A percentile compares a stretch with the other conserved stretches of the same genome.
These are phyloP conservation scores for Nothobranchius kuhntae DNA, from an alignment of 2,113 vertebrate genomes.

Conservation along the genomic window DNA sequence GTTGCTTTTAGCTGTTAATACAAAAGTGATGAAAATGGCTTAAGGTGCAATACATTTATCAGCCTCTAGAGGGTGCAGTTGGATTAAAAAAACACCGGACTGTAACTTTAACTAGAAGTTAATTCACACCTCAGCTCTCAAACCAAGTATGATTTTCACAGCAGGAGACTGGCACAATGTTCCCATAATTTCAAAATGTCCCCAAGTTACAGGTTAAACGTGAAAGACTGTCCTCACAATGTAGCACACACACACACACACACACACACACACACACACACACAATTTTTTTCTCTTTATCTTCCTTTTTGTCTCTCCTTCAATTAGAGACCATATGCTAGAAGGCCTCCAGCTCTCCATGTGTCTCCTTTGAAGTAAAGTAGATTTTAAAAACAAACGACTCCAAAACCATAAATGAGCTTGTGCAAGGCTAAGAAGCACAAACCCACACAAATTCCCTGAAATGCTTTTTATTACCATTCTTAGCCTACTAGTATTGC, in stretches of 20 bases:
- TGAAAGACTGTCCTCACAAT: no score
- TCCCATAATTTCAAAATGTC: no score
- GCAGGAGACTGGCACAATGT: no score
- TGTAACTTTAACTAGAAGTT: no score
- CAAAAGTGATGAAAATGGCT: no score
- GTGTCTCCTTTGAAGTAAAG: slow-evolving; percentile 66
- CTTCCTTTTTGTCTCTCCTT: slow-evolving; percentile 54
- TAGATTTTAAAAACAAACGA: slow-evolving; percentile 64
- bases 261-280: slow-evolving; percentile 10
- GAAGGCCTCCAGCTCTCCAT: slow-evolving; percentile 60
- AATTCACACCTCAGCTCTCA: no score
- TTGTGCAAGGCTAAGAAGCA: slow-evolving; percentile 35
- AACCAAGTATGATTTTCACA: no score
- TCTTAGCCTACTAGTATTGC: slow-evolving; percentile 8
- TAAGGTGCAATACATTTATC: no score
- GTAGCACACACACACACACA: not conserved
- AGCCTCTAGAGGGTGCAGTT: no score
- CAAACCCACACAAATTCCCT: slow-evolving; percentile 9
- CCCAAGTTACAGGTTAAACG: no score
- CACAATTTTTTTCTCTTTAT: slow-evolving; percentile 31
- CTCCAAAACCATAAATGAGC: slow-evolving; percentile 63
- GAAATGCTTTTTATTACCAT: slow-evolving; percentile 14
- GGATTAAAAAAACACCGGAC: no score
- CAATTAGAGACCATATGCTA: slow-evolving; percentile 65
- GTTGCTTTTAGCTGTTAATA: no score